phyloP scores from a whole-genome alignment of 2,888 invertebrate genomes.

The Mayetiola destructor region DNA sequence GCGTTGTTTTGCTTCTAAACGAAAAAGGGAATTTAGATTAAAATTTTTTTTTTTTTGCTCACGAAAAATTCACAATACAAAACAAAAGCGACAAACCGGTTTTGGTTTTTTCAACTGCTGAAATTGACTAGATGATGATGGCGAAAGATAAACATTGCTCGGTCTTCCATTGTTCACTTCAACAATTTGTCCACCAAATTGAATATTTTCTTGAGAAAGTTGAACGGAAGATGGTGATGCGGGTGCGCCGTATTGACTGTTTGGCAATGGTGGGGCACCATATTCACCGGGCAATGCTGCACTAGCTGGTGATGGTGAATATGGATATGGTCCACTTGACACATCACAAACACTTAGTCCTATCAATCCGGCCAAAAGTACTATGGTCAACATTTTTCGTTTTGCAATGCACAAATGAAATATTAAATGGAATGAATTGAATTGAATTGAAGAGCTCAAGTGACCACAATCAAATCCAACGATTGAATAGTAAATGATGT shows the following conservation, averaged over 20 bases:
- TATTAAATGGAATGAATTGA: no score
- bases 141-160: slow-evolving; percentile 24
- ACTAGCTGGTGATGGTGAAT: slow-evolving; percentile 29
- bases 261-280: slow-evolving; percentile 20
- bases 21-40: no score
- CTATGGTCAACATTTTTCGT: not conserved
- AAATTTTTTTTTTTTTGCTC: no score
- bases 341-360: not conserved
- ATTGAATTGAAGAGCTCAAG: no score
- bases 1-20: not conserved
- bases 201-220: slow-evolving; percentile 27
- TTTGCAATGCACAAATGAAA: no score
- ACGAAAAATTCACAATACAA: no score
- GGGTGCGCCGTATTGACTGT: no score
- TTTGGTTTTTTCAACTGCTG: not conserved
- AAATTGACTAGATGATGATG: slow-evolving; percentile 15
- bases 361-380: not conserved
- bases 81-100: not conserved
- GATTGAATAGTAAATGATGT: not conserved
- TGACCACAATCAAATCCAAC: no score
- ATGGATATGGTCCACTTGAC: slow-evolving; percentile 29
- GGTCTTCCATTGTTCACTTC: slow-evolving; percentile 20
- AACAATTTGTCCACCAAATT: slow-evolving; percentile 25
- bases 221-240: slow-evolving; percentile 20
- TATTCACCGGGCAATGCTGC: slow-evolving; percentile 18